Percentiles rank a stretch among this genome's conserved stretches.
phyloP scores from a whole-genome alignment of 2,113 vertebrate genomes.

The Chlorodrepanis virens region DNA sequence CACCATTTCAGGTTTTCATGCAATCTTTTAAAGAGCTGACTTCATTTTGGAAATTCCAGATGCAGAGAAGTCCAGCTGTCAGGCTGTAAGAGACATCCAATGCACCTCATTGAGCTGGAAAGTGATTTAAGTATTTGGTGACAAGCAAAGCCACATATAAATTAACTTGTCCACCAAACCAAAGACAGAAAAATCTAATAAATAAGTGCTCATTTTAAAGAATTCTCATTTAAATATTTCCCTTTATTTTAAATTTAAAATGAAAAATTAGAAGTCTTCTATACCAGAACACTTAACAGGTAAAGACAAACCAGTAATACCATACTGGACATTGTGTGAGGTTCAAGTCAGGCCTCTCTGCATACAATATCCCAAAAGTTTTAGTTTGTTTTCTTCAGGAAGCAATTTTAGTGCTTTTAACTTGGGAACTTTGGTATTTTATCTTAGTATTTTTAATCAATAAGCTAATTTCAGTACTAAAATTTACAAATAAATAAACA shows the following conservation, averaged over 20 bases:
- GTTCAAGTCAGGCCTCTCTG: background rate
- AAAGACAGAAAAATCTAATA: background rate
- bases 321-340: fast-evolving
- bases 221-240: background rate
- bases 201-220: background rate
- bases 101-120: background rate
- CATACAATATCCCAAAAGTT: background rate
- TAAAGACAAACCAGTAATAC: background rate
- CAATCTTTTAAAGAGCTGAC: background rate
- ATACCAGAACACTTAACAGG: background rate
- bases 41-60: background rate
- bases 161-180: background rate
- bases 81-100: background rate
- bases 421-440: background rate
- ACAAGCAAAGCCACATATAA: background rate
- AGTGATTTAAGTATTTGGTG: background rate
- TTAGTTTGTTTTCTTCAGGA: background rate
- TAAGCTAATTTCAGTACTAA: background rate
- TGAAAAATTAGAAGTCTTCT: fast-evolving
- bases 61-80: background rate
- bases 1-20: background rate
- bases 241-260: background rate
- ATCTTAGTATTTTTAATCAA: background rate
- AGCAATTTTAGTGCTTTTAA: background rate
- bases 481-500: background rate